Percentiles rank a stretch among this genome's conserved stretches.
These are phyloP conservation scores for Lasiurus borealis DNA, from an alignment of 2,113 vertebrate genomes.

Conservation along the genomic window DNA sequence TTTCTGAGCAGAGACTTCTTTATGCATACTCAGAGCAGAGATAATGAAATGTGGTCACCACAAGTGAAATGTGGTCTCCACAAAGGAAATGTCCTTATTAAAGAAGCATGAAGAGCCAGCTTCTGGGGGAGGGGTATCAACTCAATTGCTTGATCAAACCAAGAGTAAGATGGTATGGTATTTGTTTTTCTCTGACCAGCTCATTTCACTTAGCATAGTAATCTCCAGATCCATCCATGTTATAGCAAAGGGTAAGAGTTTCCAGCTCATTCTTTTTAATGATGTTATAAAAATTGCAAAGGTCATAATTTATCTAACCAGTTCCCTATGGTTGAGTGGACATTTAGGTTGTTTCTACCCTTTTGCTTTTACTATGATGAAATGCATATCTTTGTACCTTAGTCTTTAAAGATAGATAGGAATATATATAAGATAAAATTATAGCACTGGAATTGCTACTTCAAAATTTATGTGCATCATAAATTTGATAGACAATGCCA, in stretches of 20 bases:
- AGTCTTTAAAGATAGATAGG: background rate
- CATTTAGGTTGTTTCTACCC: background rate
- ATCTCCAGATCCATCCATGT: background rate
- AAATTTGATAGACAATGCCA: background rate
- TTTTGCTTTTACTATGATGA: conserved; percentile 26
- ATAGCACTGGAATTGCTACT: background rate
- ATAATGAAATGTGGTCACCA: no score
- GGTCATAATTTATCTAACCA: background rate
- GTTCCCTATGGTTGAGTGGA: background rate
- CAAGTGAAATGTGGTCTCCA: no score
- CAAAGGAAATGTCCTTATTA: no score
- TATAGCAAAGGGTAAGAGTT: background rate
- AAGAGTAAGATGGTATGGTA: background rate
- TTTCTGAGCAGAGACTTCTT: no score
- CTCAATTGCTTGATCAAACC: no score
- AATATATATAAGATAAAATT: conserved; percentile 6
- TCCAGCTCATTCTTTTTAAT: background rate
- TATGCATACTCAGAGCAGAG: no score
- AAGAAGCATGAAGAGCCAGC: no score
- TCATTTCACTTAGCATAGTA: background rate
- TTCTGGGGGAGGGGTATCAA: no score
- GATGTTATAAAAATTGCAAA: background rate
- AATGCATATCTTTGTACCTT: background rate
- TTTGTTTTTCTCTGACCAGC: background rate
- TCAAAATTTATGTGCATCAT: background rate